Evolutionary conservation across 2,888 invertebrate species (phyloP), one percentile per base, ranked within the genome.

Genomic region (Sinhomidia bicolor): DNA sequence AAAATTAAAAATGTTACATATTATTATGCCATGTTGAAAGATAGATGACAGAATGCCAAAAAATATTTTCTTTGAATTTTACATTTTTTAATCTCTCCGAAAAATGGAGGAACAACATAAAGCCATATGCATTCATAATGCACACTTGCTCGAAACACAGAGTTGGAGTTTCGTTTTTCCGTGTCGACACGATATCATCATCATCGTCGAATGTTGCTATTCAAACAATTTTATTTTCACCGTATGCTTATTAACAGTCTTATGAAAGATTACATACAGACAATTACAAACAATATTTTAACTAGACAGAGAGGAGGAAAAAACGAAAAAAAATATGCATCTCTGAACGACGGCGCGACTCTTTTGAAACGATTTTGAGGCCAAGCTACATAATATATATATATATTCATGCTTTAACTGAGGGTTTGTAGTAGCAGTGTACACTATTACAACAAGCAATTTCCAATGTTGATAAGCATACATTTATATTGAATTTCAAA

Each of bases 11-110:
- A 80, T 41, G 20, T 23, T 41, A 23, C 51, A 54, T 79, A 81
- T 80, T 78, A 85, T 85, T 81, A 60, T 71, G 32, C n/a, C 65
- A 51, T 76, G 87, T n/a, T 87, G 87, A 87, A 87, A 87, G 87
- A 87, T 87, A 82, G 82, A 87, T 87, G 87, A 87, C 81, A 87
- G 71, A 76, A 57, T 87, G 87, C 87, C 87, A 87, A 87, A 80
- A n/a, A 87, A 87, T 26, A 47, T 32, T 65, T 47, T 85, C 44
- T 60, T 29, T 26, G 14, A 26, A 79, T 57, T 62, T 62, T 44
- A 29, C n/a, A 44, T 44, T 74, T 74, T 23, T n/a, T 23, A 62
- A 57, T 14, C 44, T 12, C 20, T 5, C 54, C 6, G 17, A 12
- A n/a, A 68, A 68, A 68, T 82, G 82, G 60, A 76, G 54, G 20